Percentiles rank a stretch among this genome's conserved stretches.
Evolutionary conservation across 2,797 vertebrate species (phyloP).

Genomic region (Leucoraja ocellata): DNA sequence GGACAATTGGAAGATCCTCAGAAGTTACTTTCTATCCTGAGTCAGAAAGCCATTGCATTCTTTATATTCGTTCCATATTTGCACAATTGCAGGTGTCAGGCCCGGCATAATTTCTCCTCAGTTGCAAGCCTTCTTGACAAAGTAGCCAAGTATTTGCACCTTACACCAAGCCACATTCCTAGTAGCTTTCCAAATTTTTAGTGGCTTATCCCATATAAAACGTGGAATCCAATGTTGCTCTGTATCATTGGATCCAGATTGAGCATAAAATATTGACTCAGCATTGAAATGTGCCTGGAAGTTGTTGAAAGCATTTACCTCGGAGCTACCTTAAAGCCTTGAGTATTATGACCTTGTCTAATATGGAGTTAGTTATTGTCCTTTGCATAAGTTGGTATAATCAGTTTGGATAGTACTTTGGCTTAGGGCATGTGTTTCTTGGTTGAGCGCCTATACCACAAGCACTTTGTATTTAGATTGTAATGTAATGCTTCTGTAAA

Average conservation of each 20-base stretch:
- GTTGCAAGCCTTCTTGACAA: neutral
- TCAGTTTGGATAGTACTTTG: no score
- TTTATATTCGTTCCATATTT: neutral
- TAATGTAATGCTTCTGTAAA: neutral
- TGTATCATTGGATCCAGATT: neutral
- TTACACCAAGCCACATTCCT: neutral
- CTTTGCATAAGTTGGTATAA: neutral
- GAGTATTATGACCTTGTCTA: neutral
- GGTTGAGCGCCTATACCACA: no score
- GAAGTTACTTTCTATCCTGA: neutral
- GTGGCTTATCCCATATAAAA: neutral
- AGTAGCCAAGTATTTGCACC: neutral
- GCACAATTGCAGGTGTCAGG: neutral
- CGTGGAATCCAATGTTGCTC: neutral
- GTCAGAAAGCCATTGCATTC: neutral
- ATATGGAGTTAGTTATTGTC: neutral
- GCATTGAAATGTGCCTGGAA: no score
- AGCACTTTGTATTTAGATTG: no score
- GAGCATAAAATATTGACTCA: neutral
- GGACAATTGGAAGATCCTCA: neutral
- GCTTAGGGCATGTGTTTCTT: no score
- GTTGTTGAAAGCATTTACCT: no score
- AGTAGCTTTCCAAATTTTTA: neutral
- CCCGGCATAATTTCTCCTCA: neutral
- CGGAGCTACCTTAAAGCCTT: neutral